These are phyloP conservation scores for Myathropa florea DNA, from an alignment of 2,888 invertebrate species.

Conservation along the genomic window DNA sequence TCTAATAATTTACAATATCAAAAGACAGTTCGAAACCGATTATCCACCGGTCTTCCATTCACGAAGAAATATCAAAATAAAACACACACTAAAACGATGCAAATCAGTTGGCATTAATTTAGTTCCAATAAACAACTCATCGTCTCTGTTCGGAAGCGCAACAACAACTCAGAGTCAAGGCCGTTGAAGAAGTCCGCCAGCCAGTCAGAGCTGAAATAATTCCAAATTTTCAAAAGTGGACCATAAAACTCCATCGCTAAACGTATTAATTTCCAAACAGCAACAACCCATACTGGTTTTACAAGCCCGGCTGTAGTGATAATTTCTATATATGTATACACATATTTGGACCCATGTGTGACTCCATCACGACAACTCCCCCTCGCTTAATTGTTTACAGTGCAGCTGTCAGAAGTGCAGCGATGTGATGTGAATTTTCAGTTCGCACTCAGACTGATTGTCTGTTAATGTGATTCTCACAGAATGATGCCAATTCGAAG, in stretches of 20 bases:
- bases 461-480: background rate
- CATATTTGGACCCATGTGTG: background rate
- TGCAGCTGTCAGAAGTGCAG: background rate
- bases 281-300: background rate
- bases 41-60: background rate
- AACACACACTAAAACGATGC: background rate
- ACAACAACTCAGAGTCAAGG: background rate
- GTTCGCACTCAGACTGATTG: background rate
- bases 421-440: background rate
- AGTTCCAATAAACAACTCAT: background rate
- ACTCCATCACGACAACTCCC: background rate
- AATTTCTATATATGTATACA: background rate
- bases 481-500: background rate
- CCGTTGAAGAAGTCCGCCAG: background rate
- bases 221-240: background rate
- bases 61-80: background rate
- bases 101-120: background rate
- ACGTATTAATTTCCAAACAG: background rate
- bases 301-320: background rate
- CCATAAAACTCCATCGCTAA: background rate
- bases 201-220: background rate
- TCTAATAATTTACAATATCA: background rate
- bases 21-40: background rate
- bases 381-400: conserved; percentile 9
- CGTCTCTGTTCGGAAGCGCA: background rate